Conservation (phyloP, 2,888 invertebrate genomes). For the Leptodirus hochenwartii region DNA sequence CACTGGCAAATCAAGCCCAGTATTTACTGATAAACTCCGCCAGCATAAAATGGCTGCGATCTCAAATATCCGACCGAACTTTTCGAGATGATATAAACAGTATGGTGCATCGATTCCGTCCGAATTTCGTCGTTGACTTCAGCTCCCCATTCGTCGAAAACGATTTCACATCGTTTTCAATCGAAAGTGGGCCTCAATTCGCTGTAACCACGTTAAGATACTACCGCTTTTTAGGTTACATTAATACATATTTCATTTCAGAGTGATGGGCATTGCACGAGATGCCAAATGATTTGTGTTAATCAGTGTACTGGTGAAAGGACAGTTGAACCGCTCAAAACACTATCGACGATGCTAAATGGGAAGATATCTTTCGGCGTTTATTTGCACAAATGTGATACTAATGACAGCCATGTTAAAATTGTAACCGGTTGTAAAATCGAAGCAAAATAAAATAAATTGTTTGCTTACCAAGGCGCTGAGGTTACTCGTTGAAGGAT, state of each 20-base stretch:
- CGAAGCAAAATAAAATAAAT: no score
- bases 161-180: constrained; percentile 41
- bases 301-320: constrained; percentile 70
- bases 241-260: no score
- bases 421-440: no score
- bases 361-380: constrained; percentile 71
- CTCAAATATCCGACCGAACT: constrained; percentile 35
- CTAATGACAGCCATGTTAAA: no score
- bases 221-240: background rate
- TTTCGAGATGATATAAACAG: constrained; percentile 35
- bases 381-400: no score
- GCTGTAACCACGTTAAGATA: constrained; percentile 29
- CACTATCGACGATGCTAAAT: constrained; percentile 51
- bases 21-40: constrained; percentile 63
- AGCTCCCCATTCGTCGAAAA: constrained; percentile 60
- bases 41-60: constrained; percentile 54
- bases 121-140: constrained; percentile 73
- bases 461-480: no score
- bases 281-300: constrained; percentile 94
- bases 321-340: constrained; percentile 58
- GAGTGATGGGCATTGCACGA: constrained; percentile 63
- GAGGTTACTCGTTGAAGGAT: no score
- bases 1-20: constrained; percentile 70
- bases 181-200: constrained; percentile 46
- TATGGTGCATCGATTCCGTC: constrained; percentile 65